Evolutionary conservation across 2,888 invertebrate genomes (phyloP).

Genomic region (Hyppa rectilinea): DNA sequence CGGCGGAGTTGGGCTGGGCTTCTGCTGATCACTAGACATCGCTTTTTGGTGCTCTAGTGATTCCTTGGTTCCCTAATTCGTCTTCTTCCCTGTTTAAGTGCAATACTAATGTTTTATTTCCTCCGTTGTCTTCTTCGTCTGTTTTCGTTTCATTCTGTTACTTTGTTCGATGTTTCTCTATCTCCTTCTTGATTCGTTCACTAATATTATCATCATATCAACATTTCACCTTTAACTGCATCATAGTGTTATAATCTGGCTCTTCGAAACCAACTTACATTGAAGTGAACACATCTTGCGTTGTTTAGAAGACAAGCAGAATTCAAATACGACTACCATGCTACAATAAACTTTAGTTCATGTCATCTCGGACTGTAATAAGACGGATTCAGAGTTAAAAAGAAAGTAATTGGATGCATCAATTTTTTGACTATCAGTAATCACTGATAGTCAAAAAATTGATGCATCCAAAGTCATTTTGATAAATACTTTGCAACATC

Average conservation of each 20-base stretch:
- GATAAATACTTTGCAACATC: no score
- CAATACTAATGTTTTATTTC: not conserved
- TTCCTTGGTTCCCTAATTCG: conserved; percentile 21
- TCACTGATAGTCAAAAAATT: no score
- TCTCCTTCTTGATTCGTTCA: not conserved
- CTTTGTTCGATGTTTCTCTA: not conserved
- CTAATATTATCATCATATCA: not conserved
- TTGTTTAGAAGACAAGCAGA: not conserved
- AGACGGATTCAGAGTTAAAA: not conserved
- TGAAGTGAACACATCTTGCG: not conserved
- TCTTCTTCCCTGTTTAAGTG: not conserved
- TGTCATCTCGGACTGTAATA: not conserved
- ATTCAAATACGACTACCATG: conserved; percentile 26
- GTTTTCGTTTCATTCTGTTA: not conserved
- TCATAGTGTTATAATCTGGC: conserved; percentile 29
- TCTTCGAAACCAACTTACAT: not conserved
- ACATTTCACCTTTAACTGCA: conserved; percentile 16
- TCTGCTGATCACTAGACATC: no score
- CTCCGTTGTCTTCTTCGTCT: not conserved
- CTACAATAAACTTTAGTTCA: not conserved
- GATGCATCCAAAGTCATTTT: no score
- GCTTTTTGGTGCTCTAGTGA: no score
- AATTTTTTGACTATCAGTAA: no score
- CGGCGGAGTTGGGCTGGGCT: no score
- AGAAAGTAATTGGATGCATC: no score